Evolutionary conservation across 23 tunicate species (phyloP), one percentile per base, ranked within the genome.

Genomic region (Botrylloides violaceus): DNA sequence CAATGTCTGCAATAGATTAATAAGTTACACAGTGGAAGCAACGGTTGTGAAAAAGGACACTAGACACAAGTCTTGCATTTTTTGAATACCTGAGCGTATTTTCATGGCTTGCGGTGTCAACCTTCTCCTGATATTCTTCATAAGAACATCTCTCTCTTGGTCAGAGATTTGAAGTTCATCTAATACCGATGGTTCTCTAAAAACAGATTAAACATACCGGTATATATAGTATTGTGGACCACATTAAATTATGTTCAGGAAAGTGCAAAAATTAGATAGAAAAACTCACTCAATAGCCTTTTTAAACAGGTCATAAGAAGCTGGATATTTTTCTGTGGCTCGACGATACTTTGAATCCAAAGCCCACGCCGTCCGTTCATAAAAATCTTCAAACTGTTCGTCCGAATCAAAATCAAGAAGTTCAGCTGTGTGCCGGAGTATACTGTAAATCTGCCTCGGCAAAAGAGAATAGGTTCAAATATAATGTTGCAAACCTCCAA

Each of bases 61-160:
- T n/a, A n/a, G n/a, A n/a, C n/a, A n/a, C n/a, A n/a, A n/a, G 9
- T 43, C 53, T 43, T 43, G 53, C 53, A 43, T 43, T 43, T 7
- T 7, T 7, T 7, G 19, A 22, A 63, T 63, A 68, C 74, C 74
- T 15, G 98, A 71, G n/a, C 98, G 64, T 19, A 93, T 78, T 71
- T 93, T 93, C 92, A 84, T 85, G 1, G 94, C 88, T 78, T 93
- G 98, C 4, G 98, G 98, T 3, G 98, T 93, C 49, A 93, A 76
- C 34, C 98, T 66, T 61, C 92, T 32, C 65, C 79, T 78, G 73
- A 93, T 93, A 59, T 86, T 81, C 57, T 86, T 93, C 38, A 93
- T 55, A 71, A 93, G 57, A 66, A 85, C 62, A 6, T 29, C 48
- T 66, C 56, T 62, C 49, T 93, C 94, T 21, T 57, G 56, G 18